phyloP scores from a whole-genome alignment of 2,113 vertebrate genomes.

The Ascaphus truei region DNA sequence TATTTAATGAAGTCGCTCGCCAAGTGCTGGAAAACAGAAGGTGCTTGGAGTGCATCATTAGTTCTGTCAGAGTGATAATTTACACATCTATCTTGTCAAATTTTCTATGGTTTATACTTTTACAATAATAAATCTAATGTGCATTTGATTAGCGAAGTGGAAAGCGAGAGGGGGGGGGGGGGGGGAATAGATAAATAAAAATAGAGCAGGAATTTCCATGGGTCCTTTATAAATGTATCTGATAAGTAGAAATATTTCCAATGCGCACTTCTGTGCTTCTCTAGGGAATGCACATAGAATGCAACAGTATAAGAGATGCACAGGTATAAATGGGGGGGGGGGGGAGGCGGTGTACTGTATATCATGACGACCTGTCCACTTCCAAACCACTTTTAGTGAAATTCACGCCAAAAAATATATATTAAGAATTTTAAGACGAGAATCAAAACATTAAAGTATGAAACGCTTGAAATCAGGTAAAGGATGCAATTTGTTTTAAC shows the following conservation, averaged over 20 bases:
- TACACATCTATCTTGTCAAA: constrained; percentile 99
- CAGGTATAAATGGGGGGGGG: background rate
- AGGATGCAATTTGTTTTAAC: too few relatives aligned
- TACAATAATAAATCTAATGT: constrained; percentile 93
- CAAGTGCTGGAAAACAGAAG: constrained; percentile 91
- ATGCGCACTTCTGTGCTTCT: background rate
- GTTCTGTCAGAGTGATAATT: constrained; percentile 99
- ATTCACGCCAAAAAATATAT: too few relatives aligned
- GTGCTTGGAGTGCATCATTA: constrained; percentile 99
- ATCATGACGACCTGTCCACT: too few relatives aligned
- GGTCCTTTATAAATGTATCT: constrained; percentile 52
- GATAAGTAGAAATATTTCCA: constrained; percentile 28
- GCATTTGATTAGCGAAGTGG: constrained; percentile 76
- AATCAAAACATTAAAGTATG: too few relatives aligned
- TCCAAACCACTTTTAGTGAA: too few relatives aligned
- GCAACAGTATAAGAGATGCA: background rate
- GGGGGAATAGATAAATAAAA: constrained; percentile 36
- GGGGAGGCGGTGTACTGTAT: too few relatives aligned
- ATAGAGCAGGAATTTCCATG: constrained; percentile 46
- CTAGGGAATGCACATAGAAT: background rate
- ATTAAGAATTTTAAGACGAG: too few relatives aligned
- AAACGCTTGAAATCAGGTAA: too few relatives aligned
- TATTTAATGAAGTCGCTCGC: constrained; percentile 78
- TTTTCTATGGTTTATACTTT: constrained; percentile 87
- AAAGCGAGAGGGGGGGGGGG: constrained; percentile 43